A percentile compares a stretch with the other conserved stretches of the same genome.
phyloP scores from a whole-genome alignment of 1,140 invertebrate genomes.

The Drosophila bifasciata region DNA sequence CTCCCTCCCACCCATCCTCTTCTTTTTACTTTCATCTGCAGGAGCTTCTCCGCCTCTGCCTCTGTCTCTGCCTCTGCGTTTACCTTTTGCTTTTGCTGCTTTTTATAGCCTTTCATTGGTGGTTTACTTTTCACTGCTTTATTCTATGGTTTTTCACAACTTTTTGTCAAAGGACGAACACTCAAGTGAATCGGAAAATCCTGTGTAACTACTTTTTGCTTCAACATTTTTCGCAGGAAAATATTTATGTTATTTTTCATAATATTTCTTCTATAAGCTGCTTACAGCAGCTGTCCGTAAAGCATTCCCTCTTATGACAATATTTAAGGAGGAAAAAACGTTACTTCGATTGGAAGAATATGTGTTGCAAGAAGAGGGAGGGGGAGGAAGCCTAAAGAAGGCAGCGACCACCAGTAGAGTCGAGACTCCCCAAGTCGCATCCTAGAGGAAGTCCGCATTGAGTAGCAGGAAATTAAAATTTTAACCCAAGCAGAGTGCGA shows the following conservation, averaged over 20 bases:
- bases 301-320: constrained; percentile 14
- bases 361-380: no score
- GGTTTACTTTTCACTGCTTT: no score
- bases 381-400: no score
- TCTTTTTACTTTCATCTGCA: no score
- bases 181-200: constrained; percentile 9
- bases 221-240: constrained; percentile 12
- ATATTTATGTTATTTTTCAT: constrained; percentile 39
- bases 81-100: neutral
- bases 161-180: constrained; percentile 6
- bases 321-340: constrained; percentile 21
- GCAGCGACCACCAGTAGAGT: no score
- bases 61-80: neutral
- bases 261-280: constrained; percentile 41
- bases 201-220: constrained; percentile 6
- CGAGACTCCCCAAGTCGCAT: neutral
- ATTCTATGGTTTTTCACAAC: neutral
- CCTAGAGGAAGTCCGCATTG: constrained; percentile 62
- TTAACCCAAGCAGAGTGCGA: constrained; percentile 54
- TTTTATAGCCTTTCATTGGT: neutral
- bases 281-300: constrained; percentile 21
- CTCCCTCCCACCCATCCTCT: constrained; percentile 5
- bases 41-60: neutral
- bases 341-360: no score
- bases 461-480: constrained; percentile 78